These are phyloP conservation scores for Caretta caretta DNA, from an alignment of 2,113 vertebrate genomes.

Conservation along the genomic window DNA sequence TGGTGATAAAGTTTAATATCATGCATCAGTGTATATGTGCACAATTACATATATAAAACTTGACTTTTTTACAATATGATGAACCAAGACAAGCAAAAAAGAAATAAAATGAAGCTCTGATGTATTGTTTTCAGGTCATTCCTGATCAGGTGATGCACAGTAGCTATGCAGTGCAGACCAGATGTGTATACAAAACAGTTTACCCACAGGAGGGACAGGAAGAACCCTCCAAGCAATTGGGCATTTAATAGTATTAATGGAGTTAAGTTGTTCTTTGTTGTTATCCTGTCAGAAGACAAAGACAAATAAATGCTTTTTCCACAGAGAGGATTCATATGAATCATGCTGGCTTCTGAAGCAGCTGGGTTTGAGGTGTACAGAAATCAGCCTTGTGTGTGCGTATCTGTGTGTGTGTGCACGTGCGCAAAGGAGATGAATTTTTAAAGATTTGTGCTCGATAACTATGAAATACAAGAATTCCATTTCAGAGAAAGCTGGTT, in stretches of 20 bases:
- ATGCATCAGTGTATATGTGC: neutral
- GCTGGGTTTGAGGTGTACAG: neutral
- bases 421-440: fast-evolving
- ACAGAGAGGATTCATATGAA: neutral
- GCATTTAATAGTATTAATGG: fast-evolving
- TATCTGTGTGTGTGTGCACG: fast-evolving
- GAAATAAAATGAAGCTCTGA: neutral
- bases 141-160: neutral
- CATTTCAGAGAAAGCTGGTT: neutral
- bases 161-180: fast-evolving
- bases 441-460: neutral
- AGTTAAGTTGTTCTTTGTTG: fast-evolving
- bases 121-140: fast-evolving
- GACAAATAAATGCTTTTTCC: neutral
- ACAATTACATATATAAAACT: fast-evolving
- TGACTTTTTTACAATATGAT: fast-evolving
- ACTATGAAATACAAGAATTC: neutral
- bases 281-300: neutral
- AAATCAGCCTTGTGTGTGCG: neutral
- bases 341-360: neutral
- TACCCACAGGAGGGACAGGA: fast-evolving
- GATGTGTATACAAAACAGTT: fast-evolving
- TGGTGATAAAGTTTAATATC: neutral
- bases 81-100: fast-evolving
- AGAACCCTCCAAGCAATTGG: neutral